Base-by-base conservation (phyloP, 2,797 vertebrate genomes). In the Parotocinclus haroldoi region DNA sequence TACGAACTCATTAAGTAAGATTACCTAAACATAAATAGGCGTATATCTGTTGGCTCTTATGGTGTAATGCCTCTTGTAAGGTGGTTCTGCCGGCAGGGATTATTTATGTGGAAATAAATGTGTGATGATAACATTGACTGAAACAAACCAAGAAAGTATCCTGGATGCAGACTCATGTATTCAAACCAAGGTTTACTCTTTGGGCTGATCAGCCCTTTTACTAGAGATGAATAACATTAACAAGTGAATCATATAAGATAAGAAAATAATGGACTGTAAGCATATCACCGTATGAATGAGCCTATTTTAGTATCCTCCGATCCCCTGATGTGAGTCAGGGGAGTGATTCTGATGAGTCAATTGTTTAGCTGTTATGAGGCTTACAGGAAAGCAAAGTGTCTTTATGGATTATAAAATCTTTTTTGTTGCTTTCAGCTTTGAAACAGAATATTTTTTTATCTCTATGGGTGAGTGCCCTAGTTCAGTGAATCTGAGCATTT, bases 341-440 rank as follows among this genome's bases (percentile, higher is more conserved):
- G 1, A 14, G 57, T 68, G 46, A 59, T 80, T 70, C 50, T 72
- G 76, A 55, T 16, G 55, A 71, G 56, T 79, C 76, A 76, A 77
- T 78, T 77, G 48, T 75, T 68, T 38, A 53, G 63, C 37, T 56
- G 46, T 74, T 46, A 68, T 39, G 55, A 19, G 56, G 39, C 58
- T 50, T 59, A 59, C 54, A 59, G 58, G 37, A 56, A 74, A 81
- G 70, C 74, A 74, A 71, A 52, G 58, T 68, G 55, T 63, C 79
- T 67, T 76, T 79, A 71, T 82, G 58, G 68, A 19, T 67, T 58
- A 66, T 40, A 27, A 27, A 27, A 27, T 27, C 27, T 27, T 27
- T 27, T 27, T 27, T 27, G 27, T 27, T 27, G 27, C 27, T 5
- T 27, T 27, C 27, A 27, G 27, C 27, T 27, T 27, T 27, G 27